phyloP scores from a whole-genome alignment of 2,888 invertebrate genomes.

The Dicranocentrus wangi region DNA sequence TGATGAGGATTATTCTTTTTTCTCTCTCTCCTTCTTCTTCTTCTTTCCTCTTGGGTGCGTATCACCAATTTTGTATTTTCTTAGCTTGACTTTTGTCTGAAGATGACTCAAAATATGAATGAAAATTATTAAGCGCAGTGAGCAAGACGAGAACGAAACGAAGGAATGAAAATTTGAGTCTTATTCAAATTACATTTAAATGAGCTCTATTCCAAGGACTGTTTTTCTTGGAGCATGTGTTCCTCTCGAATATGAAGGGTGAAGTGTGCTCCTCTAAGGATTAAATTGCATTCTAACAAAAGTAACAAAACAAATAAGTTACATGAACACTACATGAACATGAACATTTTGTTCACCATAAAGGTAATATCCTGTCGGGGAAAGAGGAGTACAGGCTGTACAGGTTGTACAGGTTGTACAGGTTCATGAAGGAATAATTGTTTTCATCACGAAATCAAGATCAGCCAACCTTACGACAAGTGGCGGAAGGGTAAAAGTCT shows the following conservation, averaged over 20 bases:
- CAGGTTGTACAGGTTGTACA: too few species aligned
- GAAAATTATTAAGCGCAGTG: slow-evolving; percentile 60
- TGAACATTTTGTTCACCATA: background rate
- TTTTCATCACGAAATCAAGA: slow-evolving; percentile 50
- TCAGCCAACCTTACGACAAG: slow-evolving; percentile 51
- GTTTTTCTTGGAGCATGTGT: slow-evolving; percentile 46
- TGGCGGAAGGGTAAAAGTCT: slow-evolving; percentile 1
- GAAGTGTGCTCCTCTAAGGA: slow-evolving; percentile 17
- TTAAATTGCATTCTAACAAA: slow-evolving; percentile 27
- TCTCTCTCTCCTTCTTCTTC: background rate
- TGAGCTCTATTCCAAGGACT: slow-evolving; percentile 40
- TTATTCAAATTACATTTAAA: slow-evolving; percentile 59
- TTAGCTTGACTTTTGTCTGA: too few species aligned
- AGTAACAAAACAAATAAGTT: slow-evolving; percentile 42
- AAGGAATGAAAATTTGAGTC: background rate
- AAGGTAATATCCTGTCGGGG: slow-evolving; percentile 17
- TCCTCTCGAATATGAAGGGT: background rate
- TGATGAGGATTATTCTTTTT: background rate
- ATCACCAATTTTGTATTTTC: slow-evolving; percentile 26
- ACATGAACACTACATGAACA: background rate
- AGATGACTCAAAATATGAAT: slow-evolving; percentile 22
- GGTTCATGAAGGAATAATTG: slow-evolving; percentile 53
- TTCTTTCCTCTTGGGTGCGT: slow-evolving; percentile 30
- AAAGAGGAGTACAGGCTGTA: too few species aligned
- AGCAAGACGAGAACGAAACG: slow-evolving; percentile 48